phyloP scores from a whole-genome alignment of 2,888 invertebrate genomes.

The Chalcosyrphus nemorum region DNA sequence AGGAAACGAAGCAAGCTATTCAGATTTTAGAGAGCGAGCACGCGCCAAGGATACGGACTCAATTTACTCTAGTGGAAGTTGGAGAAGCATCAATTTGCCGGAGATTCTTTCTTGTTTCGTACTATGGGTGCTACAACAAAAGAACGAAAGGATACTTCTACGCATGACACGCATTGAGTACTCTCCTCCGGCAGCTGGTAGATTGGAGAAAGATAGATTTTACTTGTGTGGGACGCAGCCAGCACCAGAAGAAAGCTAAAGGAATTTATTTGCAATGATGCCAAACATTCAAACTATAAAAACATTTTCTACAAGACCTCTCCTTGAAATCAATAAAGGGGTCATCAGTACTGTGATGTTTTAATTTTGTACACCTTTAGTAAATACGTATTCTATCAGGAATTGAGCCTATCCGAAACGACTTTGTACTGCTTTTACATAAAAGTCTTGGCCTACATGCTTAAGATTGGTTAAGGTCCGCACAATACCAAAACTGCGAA shows the following conservation, averaged over 20 bases:
- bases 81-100: constrained; percentile 10
- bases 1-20: background rate
- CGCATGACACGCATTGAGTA: constrained; percentile 27
- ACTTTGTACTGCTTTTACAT: no score
- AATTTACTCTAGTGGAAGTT: background rate
- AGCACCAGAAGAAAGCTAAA: background rate
- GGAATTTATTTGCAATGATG: background rate
- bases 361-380: no score
- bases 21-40: constrained; percentile 19
- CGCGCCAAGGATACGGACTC: constrained; percentile 9
- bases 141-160: background rate
- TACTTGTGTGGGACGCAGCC: background rate
- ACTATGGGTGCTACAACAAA: background rate
- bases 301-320: no score
- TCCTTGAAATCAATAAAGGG: no score
- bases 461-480: no score
- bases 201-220: background rate
- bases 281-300: no score
- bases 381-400: no score
- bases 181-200: background rate
- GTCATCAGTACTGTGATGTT: no score
- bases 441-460: no score
- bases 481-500: no score
- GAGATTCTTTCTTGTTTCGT: background rate
- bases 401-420: no score